These are phyloP conservation scores for Sylvilagus floridanus DNA, from an alignment of 2,797 vertebrate genomes.

Conservation along the genomic window DNA sequence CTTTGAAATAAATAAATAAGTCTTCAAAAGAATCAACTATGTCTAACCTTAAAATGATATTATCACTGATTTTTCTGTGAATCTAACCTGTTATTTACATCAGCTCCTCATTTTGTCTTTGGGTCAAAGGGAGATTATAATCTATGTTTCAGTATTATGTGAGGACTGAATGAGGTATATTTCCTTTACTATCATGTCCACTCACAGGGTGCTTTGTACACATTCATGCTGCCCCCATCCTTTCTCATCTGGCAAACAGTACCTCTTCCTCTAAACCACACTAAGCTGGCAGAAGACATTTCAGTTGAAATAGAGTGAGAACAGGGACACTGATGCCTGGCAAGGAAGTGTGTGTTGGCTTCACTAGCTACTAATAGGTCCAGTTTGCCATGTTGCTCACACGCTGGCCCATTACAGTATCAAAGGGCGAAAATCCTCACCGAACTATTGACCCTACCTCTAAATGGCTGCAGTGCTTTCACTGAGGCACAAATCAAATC, in stretches of 20 bases:
- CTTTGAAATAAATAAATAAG: no score
- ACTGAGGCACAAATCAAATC: slow-evolving; percentile 74
- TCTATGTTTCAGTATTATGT: not conserved
- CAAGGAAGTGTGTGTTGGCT: slow-evolving; percentile 60
- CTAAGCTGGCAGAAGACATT: not conserved
- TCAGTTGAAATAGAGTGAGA: slow-evolving; percentile 55
- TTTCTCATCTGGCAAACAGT: not conserved
- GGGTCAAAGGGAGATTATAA: not conserved
- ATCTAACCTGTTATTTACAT: not conserved
- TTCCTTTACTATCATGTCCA: not conserved
- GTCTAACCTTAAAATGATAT: no score
- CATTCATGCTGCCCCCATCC: not conserved
- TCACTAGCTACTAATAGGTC: slow-evolving; percentile 77
- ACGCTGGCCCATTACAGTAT: not conserved
- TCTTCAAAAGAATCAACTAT: no score
- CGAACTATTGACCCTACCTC: slow-evolving; percentile 30
- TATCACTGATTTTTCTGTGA: no score
- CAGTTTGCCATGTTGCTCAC: not conserved
- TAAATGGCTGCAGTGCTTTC: slow-evolving; percentile 67
- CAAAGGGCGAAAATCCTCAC: slow-evolving; percentile 59
- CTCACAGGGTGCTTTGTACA: no score
- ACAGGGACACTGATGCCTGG: not conserved
- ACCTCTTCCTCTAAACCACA: not conserved
- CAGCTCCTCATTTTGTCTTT: not conserved
- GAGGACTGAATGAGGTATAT: not conserved